phyloP scores from a whole-genome alignment of 2,113 vertebrate species.

The Chionomys nivalis region DNA sequence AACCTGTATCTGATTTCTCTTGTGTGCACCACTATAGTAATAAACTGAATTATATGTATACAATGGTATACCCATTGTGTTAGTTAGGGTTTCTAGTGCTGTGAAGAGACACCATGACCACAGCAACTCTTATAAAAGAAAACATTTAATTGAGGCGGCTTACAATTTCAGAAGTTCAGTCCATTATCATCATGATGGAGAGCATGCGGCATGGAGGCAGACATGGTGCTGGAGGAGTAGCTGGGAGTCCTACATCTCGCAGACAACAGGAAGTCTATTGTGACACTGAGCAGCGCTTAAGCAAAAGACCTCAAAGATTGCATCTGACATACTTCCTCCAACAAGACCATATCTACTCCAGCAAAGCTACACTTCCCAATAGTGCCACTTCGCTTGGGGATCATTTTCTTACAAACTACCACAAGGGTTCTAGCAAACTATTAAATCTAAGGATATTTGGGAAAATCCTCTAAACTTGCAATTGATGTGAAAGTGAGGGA shows the following conservation, averaged over 20 bases:
- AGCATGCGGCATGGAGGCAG: background rate
- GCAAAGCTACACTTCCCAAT: background rate
- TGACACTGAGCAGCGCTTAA: background rate
- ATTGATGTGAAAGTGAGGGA: background rate
- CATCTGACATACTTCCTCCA: background rate
- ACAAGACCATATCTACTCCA: background rate
- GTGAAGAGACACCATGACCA: background rate
- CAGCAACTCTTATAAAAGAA: background rate
- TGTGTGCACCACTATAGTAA: background rate
- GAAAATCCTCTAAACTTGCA: background rate
- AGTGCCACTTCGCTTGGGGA: background rate
- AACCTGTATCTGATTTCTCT: background rate
- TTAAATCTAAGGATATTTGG: background rate
- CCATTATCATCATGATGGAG: background rate
- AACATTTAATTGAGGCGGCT: background rate
- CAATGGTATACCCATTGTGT: background rate
- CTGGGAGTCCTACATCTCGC: background rate
- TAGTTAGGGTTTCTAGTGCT: background rate
- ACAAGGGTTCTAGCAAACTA: background rate
- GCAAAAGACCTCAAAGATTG: background rate
- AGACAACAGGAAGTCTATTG: background rate
- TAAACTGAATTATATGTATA: background rate
- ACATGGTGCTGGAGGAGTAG: background rate
- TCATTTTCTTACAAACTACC: background rate
- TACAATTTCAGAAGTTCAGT: background rate